phyloP scores from a whole-genome alignment of 1,140 invertebrate genomes.

The Hormaphis cornu region DNA sequence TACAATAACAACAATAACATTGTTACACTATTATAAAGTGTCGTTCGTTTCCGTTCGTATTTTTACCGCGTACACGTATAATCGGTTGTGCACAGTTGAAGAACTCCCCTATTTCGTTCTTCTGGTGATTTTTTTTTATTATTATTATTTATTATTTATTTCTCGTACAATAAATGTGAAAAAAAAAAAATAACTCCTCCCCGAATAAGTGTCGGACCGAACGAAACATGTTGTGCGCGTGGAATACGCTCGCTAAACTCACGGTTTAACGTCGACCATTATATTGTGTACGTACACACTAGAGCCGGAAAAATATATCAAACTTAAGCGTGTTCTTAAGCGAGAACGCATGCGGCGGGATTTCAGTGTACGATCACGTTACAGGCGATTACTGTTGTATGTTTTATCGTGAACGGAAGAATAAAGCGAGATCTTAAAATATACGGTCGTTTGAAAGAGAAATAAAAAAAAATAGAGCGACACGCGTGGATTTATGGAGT shows the following conservation, averaged over 20 bases:
- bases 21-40: too few species aligned
- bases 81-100: too few species aligned
- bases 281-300: background rate
- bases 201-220: background rate
- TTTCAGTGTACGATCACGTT: background rate
- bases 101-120: too few species aligned
- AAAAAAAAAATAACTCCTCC: background rate
- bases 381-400: background rate
- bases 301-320: conserved; percentile 32
- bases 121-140: background rate
- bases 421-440: too few species aligned
- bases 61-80: too few species aligned
- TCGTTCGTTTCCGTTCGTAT: too few species aligned
- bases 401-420: background rate
- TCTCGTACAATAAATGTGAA: background rate
- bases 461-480: too few species aligned
- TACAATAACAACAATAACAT: too few species aligned
- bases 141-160: background rate
- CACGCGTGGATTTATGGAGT: background rate
- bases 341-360: background rate
- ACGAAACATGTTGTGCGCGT: conserved; percentile 14
- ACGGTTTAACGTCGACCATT: background rate
- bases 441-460: too few species aligned
- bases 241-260: conserved; percentile 27
- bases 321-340: conserved; percentile 24